A percentile compares a stretch with the other conserved stretches of the same genome.
Evolutionary conservation across 1,140 invertebrate species (phyloP).

Genomic region (Euwallacea similis): DNA sequence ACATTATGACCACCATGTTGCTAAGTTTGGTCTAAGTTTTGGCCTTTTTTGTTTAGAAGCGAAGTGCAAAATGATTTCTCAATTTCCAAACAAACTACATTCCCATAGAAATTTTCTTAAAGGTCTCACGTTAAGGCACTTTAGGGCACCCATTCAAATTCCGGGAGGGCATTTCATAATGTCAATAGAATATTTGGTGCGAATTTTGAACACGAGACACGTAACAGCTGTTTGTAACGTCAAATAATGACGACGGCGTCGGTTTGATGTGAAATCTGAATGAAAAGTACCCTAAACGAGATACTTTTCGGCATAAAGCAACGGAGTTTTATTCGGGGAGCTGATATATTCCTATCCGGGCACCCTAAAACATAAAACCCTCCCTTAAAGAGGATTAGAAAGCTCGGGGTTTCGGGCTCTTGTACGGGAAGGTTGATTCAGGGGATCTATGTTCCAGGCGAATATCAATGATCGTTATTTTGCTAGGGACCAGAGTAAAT

Average conservation of each 20-base stretch:
- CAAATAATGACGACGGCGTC: slow-evolving; percentile 44
- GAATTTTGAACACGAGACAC: slow-evolving; percentile 46
- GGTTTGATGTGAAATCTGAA: slow-evolving; percentile 50
- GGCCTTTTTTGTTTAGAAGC: too few relatives aligned
- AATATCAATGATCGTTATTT: slow-evolving; percentile 14
- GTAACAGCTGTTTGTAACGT: slow-evolving; percentile 50
- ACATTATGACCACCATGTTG: too few relatives aligned
- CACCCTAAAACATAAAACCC: slow-evolving; percentile 17
- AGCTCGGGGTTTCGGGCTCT: neutral
- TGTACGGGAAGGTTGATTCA: slow-evolving; percentile 1
- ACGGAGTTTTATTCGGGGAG: slow-evolving; percentile 18
- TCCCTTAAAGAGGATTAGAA: slow-evolving; percentile 11
- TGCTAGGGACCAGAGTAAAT: slow-evolving; percentile 3
- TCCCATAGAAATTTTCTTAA: slow-evolving; percentile 20
- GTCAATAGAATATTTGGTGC: slow-evolving; percentile 54
- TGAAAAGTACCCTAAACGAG: slow-evolving; percentile 50
- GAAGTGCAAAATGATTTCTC: too few relatives aligned
- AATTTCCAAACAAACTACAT: slow-evolving; percentile 9
- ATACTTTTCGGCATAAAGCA: slow-evolving; percentile 44
- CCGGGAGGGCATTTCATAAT: slow-evolving; percentile 45
- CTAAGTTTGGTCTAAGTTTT: too few relatives aligned
- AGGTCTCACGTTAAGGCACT: slow-evolving; percentile 19
- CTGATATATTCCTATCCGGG: slow-evolving; percentile 3
- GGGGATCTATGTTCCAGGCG: neutral
- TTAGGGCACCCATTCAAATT: slow-evolving; percentile 46